Evolutionary conservation across 2,797 vertebrate species (phyloP).

Genomic region (Enteromius viviparus): DNA sequence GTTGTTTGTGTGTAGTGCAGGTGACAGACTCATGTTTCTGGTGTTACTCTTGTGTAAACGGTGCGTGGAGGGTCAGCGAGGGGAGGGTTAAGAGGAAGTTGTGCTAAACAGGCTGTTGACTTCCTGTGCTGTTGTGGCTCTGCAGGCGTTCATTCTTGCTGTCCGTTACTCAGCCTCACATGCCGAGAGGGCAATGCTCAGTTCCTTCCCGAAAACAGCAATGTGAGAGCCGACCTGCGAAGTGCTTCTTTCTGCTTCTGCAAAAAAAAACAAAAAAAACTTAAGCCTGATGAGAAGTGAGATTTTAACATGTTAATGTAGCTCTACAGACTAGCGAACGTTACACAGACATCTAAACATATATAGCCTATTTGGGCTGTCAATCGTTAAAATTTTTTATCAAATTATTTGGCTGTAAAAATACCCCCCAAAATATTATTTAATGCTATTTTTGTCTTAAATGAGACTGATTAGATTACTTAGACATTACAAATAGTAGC

Average conservation of each 20-base stretch:
- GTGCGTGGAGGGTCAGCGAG: constrained; percentile 36
- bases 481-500: no score
- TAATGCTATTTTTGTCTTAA: no score
- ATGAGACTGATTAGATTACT: no score
- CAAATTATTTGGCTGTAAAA: no score
- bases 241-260: constrained; percentile 46
- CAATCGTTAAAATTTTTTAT: no score
- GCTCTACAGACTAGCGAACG: not conserved
- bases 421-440: no score
- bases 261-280: not conserved
- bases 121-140: constrained; percentile 64
- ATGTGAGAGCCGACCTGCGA: constrained; percentile 32
- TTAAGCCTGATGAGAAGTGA: not conserved
- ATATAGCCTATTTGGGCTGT: no score
- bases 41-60: constrained; percentile 17
- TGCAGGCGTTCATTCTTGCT: constrained; percentile 49
- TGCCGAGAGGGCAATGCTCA: constrained; percentile 42
- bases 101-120: constrained; percentile 62
- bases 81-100: constrained; percentile 77
- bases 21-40: not conserved
- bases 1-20: not conserved
- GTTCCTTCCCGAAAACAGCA: constrained; percentile 63
- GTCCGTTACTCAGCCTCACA: constrained; percentile 58
- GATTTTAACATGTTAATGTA: not conserved
- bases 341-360: not conserved